Evolutionary conservation across 2,113 vertebrate genomes (phyloP).

Genomic region (Phaetusa simplex): DNA sequence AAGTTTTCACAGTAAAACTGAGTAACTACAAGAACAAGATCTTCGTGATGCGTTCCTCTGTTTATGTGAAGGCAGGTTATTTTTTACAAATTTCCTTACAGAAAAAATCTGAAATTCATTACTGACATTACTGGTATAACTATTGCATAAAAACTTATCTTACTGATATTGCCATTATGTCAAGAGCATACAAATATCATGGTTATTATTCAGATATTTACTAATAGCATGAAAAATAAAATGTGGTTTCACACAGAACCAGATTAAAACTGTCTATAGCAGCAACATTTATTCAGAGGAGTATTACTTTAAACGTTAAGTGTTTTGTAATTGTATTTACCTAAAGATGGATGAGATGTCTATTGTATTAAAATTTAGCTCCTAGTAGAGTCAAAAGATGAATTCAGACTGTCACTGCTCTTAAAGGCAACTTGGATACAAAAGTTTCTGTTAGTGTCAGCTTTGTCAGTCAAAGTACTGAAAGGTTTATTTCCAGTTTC

Average conservation of each 20-base stretch:
- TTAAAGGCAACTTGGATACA: not conserved
- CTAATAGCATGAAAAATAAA: not conserved
- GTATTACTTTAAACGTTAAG: not conserved
- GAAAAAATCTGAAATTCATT: not conserved
- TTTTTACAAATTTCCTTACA: not conserved
- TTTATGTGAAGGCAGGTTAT: not conserved
- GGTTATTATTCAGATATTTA: not conserved
- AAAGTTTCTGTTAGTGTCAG: not conserved
- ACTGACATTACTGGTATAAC: not conserved
- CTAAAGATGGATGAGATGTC: not conserved
- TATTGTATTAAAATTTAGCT: not conserved
- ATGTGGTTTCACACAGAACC: not conserved
- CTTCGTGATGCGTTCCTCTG: not conserved
- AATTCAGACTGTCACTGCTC: not conserved
- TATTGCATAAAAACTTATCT: not conserved
- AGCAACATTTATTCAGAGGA: not conserved
- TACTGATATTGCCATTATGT: not conserved
- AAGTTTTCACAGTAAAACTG: not conserved
- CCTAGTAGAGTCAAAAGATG: not conserved
- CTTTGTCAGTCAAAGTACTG: not conserved
- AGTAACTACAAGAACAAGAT: not conserved
- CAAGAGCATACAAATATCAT: not conserved
- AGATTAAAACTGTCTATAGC: not conserved
- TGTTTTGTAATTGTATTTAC: not conserved
- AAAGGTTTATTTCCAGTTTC: slow-evolving; percentile 27